These are phyloP conservation scores for Danaus plexippus DNA, from an alignment of 1,140 invertebrate genomes.

Conservation along the genomic window DNA sequence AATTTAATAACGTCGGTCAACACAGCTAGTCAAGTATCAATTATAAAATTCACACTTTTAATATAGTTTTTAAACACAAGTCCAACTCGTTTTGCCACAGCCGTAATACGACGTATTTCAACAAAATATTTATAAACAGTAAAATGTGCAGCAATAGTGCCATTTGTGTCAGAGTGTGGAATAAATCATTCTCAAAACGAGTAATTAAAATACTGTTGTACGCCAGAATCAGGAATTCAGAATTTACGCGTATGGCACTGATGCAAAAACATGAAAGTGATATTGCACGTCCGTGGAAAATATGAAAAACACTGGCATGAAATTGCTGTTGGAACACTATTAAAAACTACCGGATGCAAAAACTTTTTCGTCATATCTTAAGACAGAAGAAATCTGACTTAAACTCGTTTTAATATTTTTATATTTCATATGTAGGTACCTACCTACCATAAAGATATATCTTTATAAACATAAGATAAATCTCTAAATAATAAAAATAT, in stretches of 20 bases:
- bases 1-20: too few relatives aligned
- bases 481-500: background rate
- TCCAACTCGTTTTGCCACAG: too few relatives aligned
- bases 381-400: background rate
- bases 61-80: too few relatives aligned
- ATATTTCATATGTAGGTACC: background rate
- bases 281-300: slow-evolving; percentile 36
- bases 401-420: background rate
- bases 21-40: too few relatives aligned
- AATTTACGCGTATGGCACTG: slow-evolving; percentile 51
- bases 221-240: slow-evolving; percentile 64
- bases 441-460: background rate
- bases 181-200: slow-evolving; percentile 70
- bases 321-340: slow-evolving; percentile 25
- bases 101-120: too few relatives aligned
- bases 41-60: too few relatives aligned
- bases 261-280: slow-evolving; percentile 48
- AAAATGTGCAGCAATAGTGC: slow-evolving; percentile 28
- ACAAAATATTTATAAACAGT: too few relatives aligned
- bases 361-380: background rate
- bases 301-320: slow-evolving; percentile 32
- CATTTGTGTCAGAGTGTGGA: slow-evolving; percentile 50
- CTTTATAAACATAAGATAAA: slow-evolving; percentile 1
- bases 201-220: slow-evolving; percentile 72
- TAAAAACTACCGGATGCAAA: background rate